Conservation (phyloP, 2,113 vertebrate species). For the Conger conger region DNA sequence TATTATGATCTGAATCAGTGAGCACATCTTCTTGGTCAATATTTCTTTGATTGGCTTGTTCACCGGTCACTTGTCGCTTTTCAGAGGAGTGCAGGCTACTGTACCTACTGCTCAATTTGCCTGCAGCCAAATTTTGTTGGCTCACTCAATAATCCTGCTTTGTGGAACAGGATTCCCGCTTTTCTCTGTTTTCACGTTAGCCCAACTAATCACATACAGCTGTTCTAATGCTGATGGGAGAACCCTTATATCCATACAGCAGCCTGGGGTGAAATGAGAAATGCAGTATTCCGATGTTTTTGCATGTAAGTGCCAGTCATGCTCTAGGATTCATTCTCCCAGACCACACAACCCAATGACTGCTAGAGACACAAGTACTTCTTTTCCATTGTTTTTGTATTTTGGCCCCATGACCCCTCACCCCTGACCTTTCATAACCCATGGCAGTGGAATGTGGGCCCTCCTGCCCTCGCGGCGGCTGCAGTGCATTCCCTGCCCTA, state of each 20-base stretch:
- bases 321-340: too few relatives aligned
- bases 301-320: not conserved
- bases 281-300: not conserved
- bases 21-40: too few relatives aligned
- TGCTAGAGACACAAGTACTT: not conserved
- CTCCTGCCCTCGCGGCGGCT: not conserved
- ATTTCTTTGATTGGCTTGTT: too few relatives aligned
- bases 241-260: not conserved
- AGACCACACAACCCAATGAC: not conserved
- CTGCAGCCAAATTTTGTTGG: not conserved
- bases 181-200: not conserved
- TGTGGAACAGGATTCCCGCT: not conserved
- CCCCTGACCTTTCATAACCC: not conserved
- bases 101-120: not conserved
- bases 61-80: too few relatives aligned
- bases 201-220: not conserved
- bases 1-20: too few relatives aligned
- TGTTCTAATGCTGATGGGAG: not conserved
- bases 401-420: not conserved
- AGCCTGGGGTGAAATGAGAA: not conserved
- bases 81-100: not conserved
- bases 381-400: not conserved
- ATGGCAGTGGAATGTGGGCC: not conserved
- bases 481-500: not conserved
- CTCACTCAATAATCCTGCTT: not conserved